phyloP scores from a whole-genome alignment of 2,113 vertebrate species.

The Chunga burmeisteri region DNA sequence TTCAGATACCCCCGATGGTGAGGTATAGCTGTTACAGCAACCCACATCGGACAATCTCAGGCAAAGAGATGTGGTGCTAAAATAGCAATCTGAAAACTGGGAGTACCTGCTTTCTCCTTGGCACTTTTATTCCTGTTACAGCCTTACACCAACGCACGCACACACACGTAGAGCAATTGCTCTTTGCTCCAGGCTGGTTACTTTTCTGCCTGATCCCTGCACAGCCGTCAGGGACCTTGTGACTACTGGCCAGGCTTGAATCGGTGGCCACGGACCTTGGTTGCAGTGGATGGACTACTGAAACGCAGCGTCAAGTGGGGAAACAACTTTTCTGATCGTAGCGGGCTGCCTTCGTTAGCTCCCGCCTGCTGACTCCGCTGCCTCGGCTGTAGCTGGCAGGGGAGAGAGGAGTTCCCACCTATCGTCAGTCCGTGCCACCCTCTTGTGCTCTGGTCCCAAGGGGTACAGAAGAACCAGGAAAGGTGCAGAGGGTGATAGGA shows the following conservation, averaged over 20 bases:
- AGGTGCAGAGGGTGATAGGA: neutral
- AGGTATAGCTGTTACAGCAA: neutral
- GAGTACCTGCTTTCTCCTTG: neutral
- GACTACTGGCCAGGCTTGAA: neutral
- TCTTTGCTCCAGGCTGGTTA: neutral
- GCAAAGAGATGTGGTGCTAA: neutral
- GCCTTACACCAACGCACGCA: neutral
- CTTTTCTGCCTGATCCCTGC: neutral
- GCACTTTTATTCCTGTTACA: neutral
- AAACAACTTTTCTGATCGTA: neutral
- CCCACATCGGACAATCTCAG: neutral
- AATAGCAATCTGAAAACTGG: neutral
- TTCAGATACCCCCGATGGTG: accelerated
- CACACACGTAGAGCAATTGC: neutral
- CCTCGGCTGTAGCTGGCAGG: neutral
- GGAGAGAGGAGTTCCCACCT: neutral
- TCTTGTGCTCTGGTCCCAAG: neutral
- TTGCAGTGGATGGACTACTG: neutral
- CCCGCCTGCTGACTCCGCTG: neutral
- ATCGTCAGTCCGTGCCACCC: accelerated
- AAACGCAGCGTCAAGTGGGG: neutral
- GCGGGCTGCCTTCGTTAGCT: neutral
- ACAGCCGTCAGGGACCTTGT: neutral
- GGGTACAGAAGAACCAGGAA: neutral
- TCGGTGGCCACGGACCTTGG: neutral